These are phyloP conservation scores for Clusia tigrina DNA, from an alignment of 2,888 invertebrate genomes.

Conservation along the genomic window DNA sequence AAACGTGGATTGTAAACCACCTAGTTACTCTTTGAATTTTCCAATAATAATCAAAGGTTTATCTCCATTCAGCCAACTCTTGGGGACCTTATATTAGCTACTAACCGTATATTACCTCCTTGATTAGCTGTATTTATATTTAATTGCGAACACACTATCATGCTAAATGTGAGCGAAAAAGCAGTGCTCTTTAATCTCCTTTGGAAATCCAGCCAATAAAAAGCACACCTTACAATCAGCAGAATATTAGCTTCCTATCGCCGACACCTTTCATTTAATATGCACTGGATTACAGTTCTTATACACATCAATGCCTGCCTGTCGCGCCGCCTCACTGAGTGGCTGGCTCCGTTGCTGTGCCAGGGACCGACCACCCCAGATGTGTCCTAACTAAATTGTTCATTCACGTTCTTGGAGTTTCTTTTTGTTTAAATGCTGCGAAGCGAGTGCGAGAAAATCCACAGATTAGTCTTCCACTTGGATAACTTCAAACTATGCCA, in stretches of 20 bases:
- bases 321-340: not conserved
- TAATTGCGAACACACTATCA: too few relatives aligned
- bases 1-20: too few relatives aligned
- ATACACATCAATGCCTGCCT: slow-evolving; percentile 1
- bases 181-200: too few relatives aligned
- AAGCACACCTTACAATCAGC: too few relatives aligned
- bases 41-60: too few relatives aligned
- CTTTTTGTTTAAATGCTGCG: not conserved
- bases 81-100: too few relatives aligned
- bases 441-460: slow-evolving; percentile 8
- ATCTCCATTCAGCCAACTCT: too few relatives aligned
- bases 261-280: not conserved
- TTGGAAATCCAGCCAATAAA: too few relatives aligned
- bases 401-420: not conserved
- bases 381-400: not conserved
- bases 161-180: too few relatives aligned
- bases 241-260: not conserved
- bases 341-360: not conserved
- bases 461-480: slow-evolving; percentile 20
- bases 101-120: too few relatives aligned
- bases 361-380: not conserved
- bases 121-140: too few relatives aligned
- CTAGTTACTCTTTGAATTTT: too few relatives aligned
- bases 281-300: not conserved
- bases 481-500: slow-evolving; percentile 1